Evolutionary conservation across 2,888 invertebrate species (phyloP), one percentile per base, ranked within the genome.

Genomic region (Lycia hirtaria): DNA sequence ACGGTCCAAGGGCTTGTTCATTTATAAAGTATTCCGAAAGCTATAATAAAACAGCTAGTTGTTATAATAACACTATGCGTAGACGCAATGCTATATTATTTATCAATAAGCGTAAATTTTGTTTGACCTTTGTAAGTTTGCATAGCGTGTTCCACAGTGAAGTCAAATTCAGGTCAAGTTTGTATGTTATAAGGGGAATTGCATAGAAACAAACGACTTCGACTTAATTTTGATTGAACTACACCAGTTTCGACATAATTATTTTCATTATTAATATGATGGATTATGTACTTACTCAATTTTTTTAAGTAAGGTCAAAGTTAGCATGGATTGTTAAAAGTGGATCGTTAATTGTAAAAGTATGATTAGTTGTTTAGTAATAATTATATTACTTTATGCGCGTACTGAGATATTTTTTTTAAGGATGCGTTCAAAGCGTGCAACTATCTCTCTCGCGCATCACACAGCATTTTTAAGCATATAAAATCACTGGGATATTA

Each of bases 121-220:
- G 68, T 74, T 56, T 76, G 76, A 77, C 75, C 80, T 80, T 73
- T 75, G 15, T 26, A 22, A 26, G 47, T 47, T 47, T 35, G 65
- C 68, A 65, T 68, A 50, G 49, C 50, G 69, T 65, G 64, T 65
- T 71, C 60, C 71, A 68, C 71, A 72, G 71, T 71, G 69, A 65
- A 67, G 58, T 59, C 37, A 43, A 69, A 82, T 72, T 61, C 78
- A 48, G 83, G 82, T 80, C 81, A 83, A 75, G 78, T 73, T 65
- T 50, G 64, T 69, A 65, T 60, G 61, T 53, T 30, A 51, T 47
- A 33, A 28, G 26, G 22, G 33, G 33, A 41, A 50, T 56, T 53
- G 45, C 30, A 22, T 3, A 38, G 20, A 33, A 17, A 24, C 50
- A 45, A 51, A 56, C 19, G 26, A 48, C 41, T 51, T 51, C 41